phyloP scores from a whole-genome alignment of 2,888 invertebrate genomes.

The Spatulosminthurus flaviceps region DNA sequence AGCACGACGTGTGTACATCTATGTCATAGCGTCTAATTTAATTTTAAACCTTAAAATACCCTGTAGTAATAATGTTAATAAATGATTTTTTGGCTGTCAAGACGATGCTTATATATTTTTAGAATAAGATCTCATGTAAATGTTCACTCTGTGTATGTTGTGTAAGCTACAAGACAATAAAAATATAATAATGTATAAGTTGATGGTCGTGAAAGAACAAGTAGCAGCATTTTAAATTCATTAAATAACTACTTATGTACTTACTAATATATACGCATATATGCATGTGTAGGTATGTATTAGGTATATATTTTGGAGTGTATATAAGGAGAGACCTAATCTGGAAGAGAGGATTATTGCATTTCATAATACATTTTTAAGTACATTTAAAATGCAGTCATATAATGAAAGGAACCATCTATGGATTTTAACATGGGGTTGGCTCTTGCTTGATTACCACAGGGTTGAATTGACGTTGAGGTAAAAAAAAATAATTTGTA shows the following conservation, averaged over 20 bases:
- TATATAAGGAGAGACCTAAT: neutral
- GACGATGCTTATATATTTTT: slow-evolving; percentile 3
- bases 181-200: neutral
- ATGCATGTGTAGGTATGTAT: no score
- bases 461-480: neutral
- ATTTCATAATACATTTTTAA: slow-evolving; percentile 10
- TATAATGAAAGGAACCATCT: neutral
- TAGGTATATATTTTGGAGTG: no score
- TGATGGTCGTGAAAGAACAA: neutral
- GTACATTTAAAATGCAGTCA: no score
- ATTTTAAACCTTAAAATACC: neutral
- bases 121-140: neutral
- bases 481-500: slow-evolving; percentile 18
- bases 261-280: no score
- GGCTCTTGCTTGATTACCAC: no score
- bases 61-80: neutral
- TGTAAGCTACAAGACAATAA: neutral
- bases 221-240: neutral
- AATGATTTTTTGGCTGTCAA: neutral
- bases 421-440: neutral
- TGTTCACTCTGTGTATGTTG: no score
- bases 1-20: no score
- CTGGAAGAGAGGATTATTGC: neutral
- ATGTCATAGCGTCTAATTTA: no score
- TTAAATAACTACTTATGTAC: neutral